A percentile compares a stretch with the other conserved stretches of the same genome.
These are phyloP conservation scores for Gasterosteus aculeatus DNA, from an alignment of 2,113 vertebrate genomes.

Conservation along the genomic window DNA sequence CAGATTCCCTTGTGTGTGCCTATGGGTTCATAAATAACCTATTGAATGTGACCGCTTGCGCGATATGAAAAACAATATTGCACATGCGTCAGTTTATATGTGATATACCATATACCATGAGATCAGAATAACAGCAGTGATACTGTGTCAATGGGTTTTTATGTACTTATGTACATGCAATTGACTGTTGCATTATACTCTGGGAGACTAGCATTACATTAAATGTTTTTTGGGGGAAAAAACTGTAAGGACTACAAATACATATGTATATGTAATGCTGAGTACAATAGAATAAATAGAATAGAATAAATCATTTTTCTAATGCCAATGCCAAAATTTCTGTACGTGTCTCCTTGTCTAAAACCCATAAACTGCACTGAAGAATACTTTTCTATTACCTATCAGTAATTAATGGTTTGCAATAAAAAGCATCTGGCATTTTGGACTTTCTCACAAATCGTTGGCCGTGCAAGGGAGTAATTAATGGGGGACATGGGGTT, in stretches of 20 bases:
- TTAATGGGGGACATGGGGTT: slow-evolving; percentile 75
- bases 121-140: slow-evolving; percentile 14
- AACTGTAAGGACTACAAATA: not conserved
- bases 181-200: not conserved
- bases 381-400: slow-evolving; percentile 63
- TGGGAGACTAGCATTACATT: too few species aligned
- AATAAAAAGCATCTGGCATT: slow-evolving; percentile 71
- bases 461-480: slow-evolving; percentile 73
- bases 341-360: slow-evolving; percentile 61
- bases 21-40: not conserved
- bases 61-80: not conserved
- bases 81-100: not conserved
- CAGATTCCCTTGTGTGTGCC: not conserved
- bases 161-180: not conserved
- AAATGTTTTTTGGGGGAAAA: not conserved
- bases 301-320: not conserved
- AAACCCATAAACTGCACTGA: slow-evolving; percentile 68
- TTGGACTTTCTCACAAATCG: slow-evolving; percentile 73
- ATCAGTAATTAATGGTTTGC: slow-evolving; percentile 82
- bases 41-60: not conserved
- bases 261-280: not conserved
- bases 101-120: not conserved
- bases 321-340: slow-evolving; percentile 36
- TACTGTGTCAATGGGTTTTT: not conserved
- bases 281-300: not conserved